Percentiles rank a stretch among this genome's conserved stretches.
These are phyloP conservation scores for Lasioglossum zephyrum DNA, from an alignment of 2,888 invertebrate genomes.

Conservation along the genomic window DNA sequence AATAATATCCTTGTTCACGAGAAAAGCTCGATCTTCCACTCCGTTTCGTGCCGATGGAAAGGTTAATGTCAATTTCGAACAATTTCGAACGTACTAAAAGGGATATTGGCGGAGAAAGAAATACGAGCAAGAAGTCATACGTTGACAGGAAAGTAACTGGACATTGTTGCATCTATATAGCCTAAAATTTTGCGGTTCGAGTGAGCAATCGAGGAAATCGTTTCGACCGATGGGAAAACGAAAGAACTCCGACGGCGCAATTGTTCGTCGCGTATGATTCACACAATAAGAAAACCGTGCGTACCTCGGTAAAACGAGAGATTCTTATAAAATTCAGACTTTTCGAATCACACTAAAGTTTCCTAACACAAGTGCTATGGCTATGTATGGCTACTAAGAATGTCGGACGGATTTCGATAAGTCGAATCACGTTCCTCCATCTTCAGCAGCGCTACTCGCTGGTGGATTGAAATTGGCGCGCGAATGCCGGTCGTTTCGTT, in stretches of 20 bases:
- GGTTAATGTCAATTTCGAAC: background rate
- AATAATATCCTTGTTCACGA: background rate
- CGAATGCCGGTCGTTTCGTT: background rate
- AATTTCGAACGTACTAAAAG: background rate
- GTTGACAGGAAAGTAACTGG: slow-evolving; percentile 22
- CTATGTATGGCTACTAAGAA: slow-evolving; percentile 55
- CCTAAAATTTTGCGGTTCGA: background rate
- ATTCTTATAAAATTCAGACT: slow-evolving; percentile 49
- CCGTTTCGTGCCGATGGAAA: slow-evolving; percentile 4
- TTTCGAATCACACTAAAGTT: slow-evolving; percentile 47
- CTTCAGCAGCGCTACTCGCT: slow-evolving; percentile 23
- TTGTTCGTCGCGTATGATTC: background rate
- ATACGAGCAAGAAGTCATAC: background rate
- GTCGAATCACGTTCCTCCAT: slow-evolving; percentile 27
- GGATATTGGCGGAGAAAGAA: background rate
- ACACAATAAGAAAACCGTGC: slow-evolving; percentile 17
- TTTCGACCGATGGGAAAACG: background rate
- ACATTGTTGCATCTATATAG: slow-evolving; percentile 8
- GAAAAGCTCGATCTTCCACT: slow-evolving; percentile 8
- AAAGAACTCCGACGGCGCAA: background rate
- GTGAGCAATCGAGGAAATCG: background rate
- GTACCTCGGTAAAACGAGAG: slow-evolving; percentile 53
- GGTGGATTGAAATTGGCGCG: slow-evolving; percentile 19
- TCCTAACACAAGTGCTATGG: slow-evolving; percentile 53
- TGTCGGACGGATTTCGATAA: slow-evolving; percentile 34